Conservation (phyloP, 2,113 vertebrate species). For the Cisticola juncidis region DNA sequence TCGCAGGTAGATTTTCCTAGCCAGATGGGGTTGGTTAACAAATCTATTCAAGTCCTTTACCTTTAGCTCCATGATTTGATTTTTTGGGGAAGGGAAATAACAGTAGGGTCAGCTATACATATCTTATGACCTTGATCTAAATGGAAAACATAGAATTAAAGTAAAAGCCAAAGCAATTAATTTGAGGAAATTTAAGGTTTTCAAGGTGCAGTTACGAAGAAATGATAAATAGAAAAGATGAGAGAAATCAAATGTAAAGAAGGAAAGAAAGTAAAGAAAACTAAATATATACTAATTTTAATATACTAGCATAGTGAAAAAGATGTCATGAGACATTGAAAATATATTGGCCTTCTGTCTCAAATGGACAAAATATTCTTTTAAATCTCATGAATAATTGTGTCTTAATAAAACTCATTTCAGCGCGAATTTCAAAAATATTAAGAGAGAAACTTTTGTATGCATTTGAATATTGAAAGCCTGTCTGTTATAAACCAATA, state of each 20-base stretch:
- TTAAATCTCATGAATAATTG: not conserved
- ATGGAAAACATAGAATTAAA: not conserved
- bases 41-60: not conserved
- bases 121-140: not conserved
- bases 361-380: not conserved
- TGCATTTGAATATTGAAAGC: not conserved
- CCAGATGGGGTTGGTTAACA: not conserved
- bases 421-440: not conserved
- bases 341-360: not conserved
- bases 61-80: not conserved
- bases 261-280: not conserved
- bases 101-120: not conserved
- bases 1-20: conserved; percentile 7
- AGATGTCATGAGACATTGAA: not conserved
- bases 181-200: not conserved
- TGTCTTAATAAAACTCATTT: not conserved
- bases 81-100: not conserved
- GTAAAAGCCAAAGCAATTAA: not conserved
- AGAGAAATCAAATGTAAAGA: not conserved
- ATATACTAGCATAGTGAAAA: not conserved
- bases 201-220: not conserved
- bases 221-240: not conserved
- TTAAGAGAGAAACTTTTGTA: not conserved
- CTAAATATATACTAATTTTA: not conserved
- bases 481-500: not conserved